A percentile compares a stretch with the other conserved stretches of the same genome.
phyloP scores from a whole-genome alignment of 2,113 vertebrate genomes.

The Oncorhynchus masou region DNA sequence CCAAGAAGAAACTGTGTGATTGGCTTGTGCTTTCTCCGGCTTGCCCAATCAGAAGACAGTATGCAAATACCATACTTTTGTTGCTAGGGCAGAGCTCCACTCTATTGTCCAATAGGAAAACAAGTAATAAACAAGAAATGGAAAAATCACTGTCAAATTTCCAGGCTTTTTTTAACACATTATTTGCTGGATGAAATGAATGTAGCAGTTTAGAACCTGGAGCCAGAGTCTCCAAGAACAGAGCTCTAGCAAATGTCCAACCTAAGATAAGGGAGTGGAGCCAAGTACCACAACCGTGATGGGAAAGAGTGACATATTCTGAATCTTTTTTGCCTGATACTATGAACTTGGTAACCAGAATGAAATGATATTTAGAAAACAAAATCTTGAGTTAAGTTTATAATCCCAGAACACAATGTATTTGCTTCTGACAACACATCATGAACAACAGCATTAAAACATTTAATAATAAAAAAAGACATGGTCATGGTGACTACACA shows the following conservation, averaged over 20 bases:
- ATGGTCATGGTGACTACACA: too few species aligned
- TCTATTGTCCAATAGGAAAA: conserved; percentile 83
- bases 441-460: not conserved
- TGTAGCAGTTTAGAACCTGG: conserved; percentile 50
- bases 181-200: conserved; percentile 52
- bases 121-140: conserved; percentile 85
- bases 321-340: conserved; percentile 14
- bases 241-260: conserved; percentile 10
- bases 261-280: conserved; percentile 8
- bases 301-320: conserved; percentile 43
- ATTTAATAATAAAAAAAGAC: not conserved
- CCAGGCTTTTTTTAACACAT: conserved; percentile 84
- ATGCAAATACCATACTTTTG: conserved; percentile 85
- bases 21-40: conserved; percentile 57
- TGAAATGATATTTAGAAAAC: not conserved
- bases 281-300: conserved; percentile 21
- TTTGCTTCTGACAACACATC: not conserved
- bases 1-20: conserved; percentile 66
- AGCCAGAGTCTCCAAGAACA: conserved; percentile 42
- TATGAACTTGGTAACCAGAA: not conserved
- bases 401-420: too few species aligned
- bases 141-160: conserved; percentile 85
- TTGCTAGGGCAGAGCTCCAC: conserved; percentile 85
- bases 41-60: conserved; percentile 71
- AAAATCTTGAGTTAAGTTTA: not conserved